Evolutionary conservation across 2,888 invertebrate genomes (phyloP), one percentile per base, ranked within the genome.

Genomic region (Xestia ashworthii): DNA sequence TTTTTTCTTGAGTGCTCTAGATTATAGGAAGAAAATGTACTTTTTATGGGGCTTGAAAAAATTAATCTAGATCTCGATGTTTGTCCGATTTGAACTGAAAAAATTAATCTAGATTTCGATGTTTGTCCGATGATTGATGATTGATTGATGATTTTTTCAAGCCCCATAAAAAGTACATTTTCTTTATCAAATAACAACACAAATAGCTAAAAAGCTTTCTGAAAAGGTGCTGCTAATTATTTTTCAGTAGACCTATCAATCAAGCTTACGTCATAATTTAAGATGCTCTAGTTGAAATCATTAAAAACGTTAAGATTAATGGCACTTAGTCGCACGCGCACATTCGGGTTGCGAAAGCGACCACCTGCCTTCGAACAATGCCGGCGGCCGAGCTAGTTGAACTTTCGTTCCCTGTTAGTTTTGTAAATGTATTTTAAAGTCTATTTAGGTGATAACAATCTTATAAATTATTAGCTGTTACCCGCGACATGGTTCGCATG

Each of bases 291-390:
- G 50, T 82, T 64, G 41, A 77, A 82, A 79, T 86, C 86, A 88
- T 90, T 89, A 89, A 86, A 83, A 87, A 85, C 64, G 71, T 80
- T 50, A 77, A 88, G 86, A 90, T 90, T 90, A 89, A 91, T 90
- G 82, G 82, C 81, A 81, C 81, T 87, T 83, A 78, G 81, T 75
- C 81, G 83, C 82, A 86, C 77, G 82, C 81, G 74, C 80, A 68
- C 74, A 78, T 65, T 67, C 12, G 3, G n/a, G 64, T 92, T 92
- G 90, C 87, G 91, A 91, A 92, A 92, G 91, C 86, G 85, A 87
- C 88, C 90, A 91, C 90, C 91, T 92, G 89, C 87, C 41, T 70
- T 32, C 81, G 64, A 76, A 82, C 82, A 86, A 81, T 79, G 83
- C 66, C n/a, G 53, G 65, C 38, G 60, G 64, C 38, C 55, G 53